Percentiles rank a stretch among this genome's conserved stretches.
Evolutionary conservation across 2,113 vertebrate species (phyloP).

Genomic region (Anolis sagrei): DNA sequence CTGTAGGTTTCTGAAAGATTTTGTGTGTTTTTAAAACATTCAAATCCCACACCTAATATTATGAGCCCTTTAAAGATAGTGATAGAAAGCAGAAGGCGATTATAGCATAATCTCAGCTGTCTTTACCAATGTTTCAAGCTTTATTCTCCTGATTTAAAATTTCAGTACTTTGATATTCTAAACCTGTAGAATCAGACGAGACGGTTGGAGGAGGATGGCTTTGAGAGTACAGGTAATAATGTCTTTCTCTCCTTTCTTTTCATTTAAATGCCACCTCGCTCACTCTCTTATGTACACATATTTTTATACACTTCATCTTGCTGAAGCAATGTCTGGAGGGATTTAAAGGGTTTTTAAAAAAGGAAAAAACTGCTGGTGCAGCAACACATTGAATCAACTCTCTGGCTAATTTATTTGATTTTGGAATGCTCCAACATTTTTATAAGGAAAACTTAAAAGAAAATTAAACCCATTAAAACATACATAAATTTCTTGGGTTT

Average conservation of each 20-base stretch:
- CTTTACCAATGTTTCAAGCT: constrained; percentile 35
- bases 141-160: constrained; percentile 1
- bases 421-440: constrained; percentile 61
- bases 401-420: constrained; percentile 72
- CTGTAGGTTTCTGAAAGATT: constrained; percentile 35
- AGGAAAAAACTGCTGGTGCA: constrained; percentile 42
- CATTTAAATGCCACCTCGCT: constrained; percentile 27
- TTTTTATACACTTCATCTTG: constrained; percentile 44
- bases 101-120: constrained; percentile 44
- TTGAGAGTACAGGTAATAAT: constrained; percentile 44
- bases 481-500: constrained; percentile 66
- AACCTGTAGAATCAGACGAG: constrained; percentile 33
- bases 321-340: constrained; percentile 44
- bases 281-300: constrained; percentile 23
- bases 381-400: constrained; percentile 47
- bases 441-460: constrained; percentile 72
- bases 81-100: constrained; percentile 29
- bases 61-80: constrained; percentile 26
- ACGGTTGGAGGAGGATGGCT: neutral
- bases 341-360: constrained; percentile 43
- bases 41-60: constrained; percentile 4
- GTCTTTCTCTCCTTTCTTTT: constrained; percentile 37
- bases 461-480: constrained; percentile 77
- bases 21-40: constrained; percentile 24
- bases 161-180: constrained; percentile 12